Evolutionary conservation across 37 sponge, comb jelly and placozoan genomes (phyloP), one percentile per base, ranked within the genome.

Genomic region (Mnemiopsis leidyi): DNA sequence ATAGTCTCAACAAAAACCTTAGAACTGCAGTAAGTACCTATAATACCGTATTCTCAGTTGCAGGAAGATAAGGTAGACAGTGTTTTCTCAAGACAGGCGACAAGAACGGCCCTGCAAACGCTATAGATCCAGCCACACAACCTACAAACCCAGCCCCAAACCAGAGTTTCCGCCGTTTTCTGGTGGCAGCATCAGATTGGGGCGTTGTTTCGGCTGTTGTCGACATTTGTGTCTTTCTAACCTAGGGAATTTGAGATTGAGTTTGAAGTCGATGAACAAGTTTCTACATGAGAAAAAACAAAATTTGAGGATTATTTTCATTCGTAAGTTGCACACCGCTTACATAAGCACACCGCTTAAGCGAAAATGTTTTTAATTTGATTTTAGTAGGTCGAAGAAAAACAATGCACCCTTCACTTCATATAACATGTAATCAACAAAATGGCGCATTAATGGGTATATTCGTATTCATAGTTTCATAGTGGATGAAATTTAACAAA

Each of bases 21-120:
- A n/a, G n/a, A n/a, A n/a, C n/a, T n/a, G n/a, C 29, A 69, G 29
- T 69, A 25, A 77, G 36, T 77, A 77, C 79, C 79, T 77, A 77
- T 21, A 77, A 1, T 77, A 93, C 76, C 76, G 71, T 69, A 25
- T 37, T 76, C 39, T 76, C 76, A 25, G 93, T 93, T 2, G 93
- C 93, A 40, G 93, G 93, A 5, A 93, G 79, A 37, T 77, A 93
- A 37, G 93, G 93, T 0, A 93, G 76, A 34, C 79, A 34, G 37
- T 76, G 93, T 38, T 77, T 88, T n/a, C 93, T 31, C 5, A 93
- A 36, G 0, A 76, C 93, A 16, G 93, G 93, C 0, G 82, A 21
- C 18, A 93, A 33, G 61, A 93, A 93, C 23, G 93, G 93, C 31
- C 71, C 93, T 32, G 82, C 93, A 26, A 93, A 25, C 1, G 79